Base-by-base conservation (phyloP, 2,888 invertebrate species). In the Eupithecia pulchellata region DNA sequence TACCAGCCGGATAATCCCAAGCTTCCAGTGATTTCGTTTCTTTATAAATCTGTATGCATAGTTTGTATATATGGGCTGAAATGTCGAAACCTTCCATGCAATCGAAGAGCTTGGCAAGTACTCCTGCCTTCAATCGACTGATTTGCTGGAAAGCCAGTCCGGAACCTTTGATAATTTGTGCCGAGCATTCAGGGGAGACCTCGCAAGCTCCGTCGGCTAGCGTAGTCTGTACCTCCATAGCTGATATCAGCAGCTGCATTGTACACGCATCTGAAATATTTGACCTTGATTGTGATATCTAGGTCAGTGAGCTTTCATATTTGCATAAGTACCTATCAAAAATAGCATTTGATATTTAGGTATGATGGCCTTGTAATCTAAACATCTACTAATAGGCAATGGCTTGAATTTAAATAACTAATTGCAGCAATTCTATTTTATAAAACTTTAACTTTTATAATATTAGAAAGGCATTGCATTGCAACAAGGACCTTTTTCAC, bases 11-110 rank as follows among this genome's bases (percentile, higher is more conserved):
- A 76, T 92, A 87, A 67, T 93, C 86, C 94, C 94, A 94, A 5
- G 91, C 87, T 78, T 94, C 94, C 6, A 94, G 76, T 0, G 94
- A 93, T 74, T 92, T 93, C 0, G 94, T 81, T 78, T 94, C 94
- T 73, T 93, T 94, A 69, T 94, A 93, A 39, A 91, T 87, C 74
- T 93, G 93, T 68, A 93, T 91, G 77, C 94, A 94, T 1, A 92
- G 82, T 76, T 93, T 93, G 77, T 93, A 93, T 71, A 94, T 91
- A 34, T 90, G 88, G 1, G 94, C 92, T 1, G 86, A 77, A 0
- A 92, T 75, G 69, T 94, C 94, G 2, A 90, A 72, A 9, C 87
- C 89, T 61, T 92, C 92, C 84, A 93, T 85, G 70, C 93, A 94
- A 63, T 93, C 93, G 68, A 94, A 94, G 3, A 91, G 76, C 27